Evolutionary conservation across 1,140 invertebrate species (phyloP).

Genomic region (Drosophila melanogaster): DNA sequence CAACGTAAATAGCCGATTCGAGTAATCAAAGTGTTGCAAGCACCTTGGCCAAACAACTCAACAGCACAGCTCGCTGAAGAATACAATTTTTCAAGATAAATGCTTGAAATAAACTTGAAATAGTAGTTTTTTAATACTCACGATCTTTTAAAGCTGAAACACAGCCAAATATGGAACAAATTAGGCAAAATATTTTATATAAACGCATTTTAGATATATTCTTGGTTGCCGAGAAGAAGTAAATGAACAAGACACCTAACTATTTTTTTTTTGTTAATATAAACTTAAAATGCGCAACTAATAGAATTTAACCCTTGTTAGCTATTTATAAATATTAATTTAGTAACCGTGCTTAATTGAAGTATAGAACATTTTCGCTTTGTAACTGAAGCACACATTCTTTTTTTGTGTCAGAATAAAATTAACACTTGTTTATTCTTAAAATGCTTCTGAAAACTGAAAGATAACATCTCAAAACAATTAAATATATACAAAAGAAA

Average conservation of each 20-base stretch:
- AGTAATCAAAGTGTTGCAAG: neutral
- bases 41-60: neutral
- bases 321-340: too few species aligned
- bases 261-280: too few species aligned
- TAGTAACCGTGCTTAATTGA: too few species aligned
- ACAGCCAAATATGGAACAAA: neutral
- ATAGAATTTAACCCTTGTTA: neutral
- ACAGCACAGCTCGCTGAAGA: neutral
- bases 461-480: too few species aligned
- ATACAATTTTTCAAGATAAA: neutral
- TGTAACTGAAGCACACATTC: too few species aligned
- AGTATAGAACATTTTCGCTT: too few species aligned
- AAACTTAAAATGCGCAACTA: neutral
- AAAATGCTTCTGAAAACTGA: too few species aligned
- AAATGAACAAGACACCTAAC: neutral
- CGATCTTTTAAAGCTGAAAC: neutral
- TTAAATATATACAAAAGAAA: too few species aligned
- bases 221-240: neutral
- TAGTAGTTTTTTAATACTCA: neutral
- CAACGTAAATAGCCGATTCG: neutral
- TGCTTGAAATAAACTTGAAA: neutral
- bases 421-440: too few species aligned
- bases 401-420: too few species aligned
- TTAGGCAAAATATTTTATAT: neutral
- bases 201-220: neutral